Conservation (phyloP, 1,140 invertebrate species). For the Drosophila nigrodunni region DNA sequence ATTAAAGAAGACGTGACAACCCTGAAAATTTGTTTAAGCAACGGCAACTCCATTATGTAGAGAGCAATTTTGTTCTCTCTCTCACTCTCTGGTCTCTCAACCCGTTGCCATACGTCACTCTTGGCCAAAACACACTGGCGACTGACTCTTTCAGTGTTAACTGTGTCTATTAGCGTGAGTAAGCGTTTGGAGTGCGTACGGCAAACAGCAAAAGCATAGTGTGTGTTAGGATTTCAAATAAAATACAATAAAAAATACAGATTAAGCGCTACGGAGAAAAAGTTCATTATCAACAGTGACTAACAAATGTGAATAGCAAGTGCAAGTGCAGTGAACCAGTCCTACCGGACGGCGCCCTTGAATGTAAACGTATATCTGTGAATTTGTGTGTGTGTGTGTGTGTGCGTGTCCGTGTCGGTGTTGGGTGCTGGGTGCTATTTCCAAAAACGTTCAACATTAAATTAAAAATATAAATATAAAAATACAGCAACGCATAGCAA, state of each 20-base stretch:
- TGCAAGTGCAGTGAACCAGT: conserved; percentile 67
- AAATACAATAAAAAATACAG: conserved; percentile 45
- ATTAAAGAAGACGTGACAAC: conserved; percentile 27
- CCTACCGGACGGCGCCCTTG: conserved; percentile 69
- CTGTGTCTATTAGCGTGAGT: conserved; percentile 64
- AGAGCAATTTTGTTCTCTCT: conserved; percentile 31
- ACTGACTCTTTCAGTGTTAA: conserved; percentile 66
- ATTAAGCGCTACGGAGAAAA: conserved; percentile 34
- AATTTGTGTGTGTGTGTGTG: conserved; percentile 29
- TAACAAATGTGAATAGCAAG: conserved; percentile 40
- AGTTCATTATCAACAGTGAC: conserved; percentile 70
- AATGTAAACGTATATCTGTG: conserved; percentile 47
- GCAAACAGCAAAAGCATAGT: conserved; percentile 45
- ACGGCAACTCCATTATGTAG: conserved; percentile 43
- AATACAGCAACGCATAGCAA: conserved; percentile 35
- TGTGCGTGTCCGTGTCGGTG: conserved; percentile 38
- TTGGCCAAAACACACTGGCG: conserved; percentile 66
- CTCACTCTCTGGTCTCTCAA: conserved; percentile 32
- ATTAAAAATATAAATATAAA: conserved; percentile 46
- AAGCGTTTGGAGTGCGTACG: conserved; percentile 60
- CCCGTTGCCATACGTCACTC: conserved; percentile 63
- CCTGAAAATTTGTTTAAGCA: conserved; percentile 26
- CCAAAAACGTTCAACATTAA: conserved; percentile 78
- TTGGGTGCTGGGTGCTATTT: conserved; percentile 47
- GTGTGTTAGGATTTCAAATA: conserved; percentile 57